Evolutionary conservation across 2,888 invertebrate genomes (phyloP), one percentile per base, ranked within the genome.

Genomic region (Limnephilus rhombicus): DNA sequence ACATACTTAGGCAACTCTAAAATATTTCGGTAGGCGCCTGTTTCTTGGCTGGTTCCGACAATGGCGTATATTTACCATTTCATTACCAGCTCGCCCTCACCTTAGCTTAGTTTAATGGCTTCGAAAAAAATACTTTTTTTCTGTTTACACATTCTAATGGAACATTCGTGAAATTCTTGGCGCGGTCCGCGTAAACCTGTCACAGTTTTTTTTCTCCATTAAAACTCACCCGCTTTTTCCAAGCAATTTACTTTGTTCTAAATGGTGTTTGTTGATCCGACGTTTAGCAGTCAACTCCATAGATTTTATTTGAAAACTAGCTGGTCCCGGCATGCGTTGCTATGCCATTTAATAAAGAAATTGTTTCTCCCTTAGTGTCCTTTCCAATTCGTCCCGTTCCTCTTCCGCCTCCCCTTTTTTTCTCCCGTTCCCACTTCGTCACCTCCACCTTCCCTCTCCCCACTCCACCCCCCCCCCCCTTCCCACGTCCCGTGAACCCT

Each of bases 101-200:
- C 34, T 37, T 83, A 15, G 37, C 83, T 34, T 24, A 7, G 83
- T 83, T 18, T 34, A 34, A 83, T 83, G 83, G 37, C 83, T 83
- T 41, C 83, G 24, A 83, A 83, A 83, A 41, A 83, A 83, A 83
- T 37, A 83, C 24, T 37, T 83, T 83, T 37, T 34, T 83, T 37
- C 34, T 83, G 37, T 83, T 83, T 83, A 83, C 83, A 24, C 83
- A 41, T 83, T 83, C 83, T 83, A 83, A 83, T 83, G 83, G 83
- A 83, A 83, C 37, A 83, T 83, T 83, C 83, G 83, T 83, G 83
- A 83, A 83, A 83, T 83, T 83, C 37, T 83, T 83, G 83, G 37
- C 83, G 37, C 24, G 37, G 34, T 18, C 37, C 37, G 12, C 34
- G 31, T 83, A 83, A 83, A 83, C 37, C 83, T 83, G 34, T 83